These are phyloP conservation scores for Ochropleura leucogaster DNA, from an alignment of 2,888 invertebrate species.

Conservation along the genomic window DNA sequence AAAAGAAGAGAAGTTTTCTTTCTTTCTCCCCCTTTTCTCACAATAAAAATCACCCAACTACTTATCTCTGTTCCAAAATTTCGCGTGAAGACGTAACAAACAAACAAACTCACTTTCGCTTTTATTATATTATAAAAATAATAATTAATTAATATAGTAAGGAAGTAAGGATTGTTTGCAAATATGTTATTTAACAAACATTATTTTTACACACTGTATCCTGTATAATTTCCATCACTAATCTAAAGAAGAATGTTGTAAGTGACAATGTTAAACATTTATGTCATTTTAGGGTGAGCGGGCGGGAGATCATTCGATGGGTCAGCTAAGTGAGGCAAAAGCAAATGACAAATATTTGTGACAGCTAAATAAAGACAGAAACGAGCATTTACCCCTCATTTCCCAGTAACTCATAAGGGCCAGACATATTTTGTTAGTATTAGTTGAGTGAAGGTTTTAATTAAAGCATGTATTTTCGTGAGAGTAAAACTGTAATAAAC, in stretches of 20 bases:
- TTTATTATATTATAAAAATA: too few species aligned
- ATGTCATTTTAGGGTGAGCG: background rate
- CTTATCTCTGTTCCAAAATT: too few species aligned
- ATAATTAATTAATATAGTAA: too few species aligned
- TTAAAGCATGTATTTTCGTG: slow-evolving; percentile 9
- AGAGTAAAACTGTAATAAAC: background rate
- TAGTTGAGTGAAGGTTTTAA: slow-evolving; percentile 28
- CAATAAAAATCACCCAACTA: too few species aligned
- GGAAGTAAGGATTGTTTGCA: too few species aligned
- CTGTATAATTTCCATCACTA: background rate
- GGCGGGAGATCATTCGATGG: background rate
- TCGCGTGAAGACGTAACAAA: too few species aligned
- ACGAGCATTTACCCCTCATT: background rate
- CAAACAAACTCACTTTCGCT: too few species aligned
- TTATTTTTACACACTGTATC: background rate
- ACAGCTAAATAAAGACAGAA: slow-evolving; percentile 3
- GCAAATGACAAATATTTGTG: slow-evolving; percentile 10
- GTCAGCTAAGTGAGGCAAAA: background rate
- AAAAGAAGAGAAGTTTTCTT: too few species aligned
- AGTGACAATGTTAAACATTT: background rate
- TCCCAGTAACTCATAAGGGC: slow-evolving; percentile 1
- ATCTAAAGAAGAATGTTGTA: background rate
- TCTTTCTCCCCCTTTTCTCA: too few species aligned
- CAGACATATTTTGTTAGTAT: background rate
- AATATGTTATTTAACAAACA: too few species aligned